phyloP scores from a whole-genome alignment of 2,888 invertebrate genomes.

The Copidosoma aretas region DNA sequence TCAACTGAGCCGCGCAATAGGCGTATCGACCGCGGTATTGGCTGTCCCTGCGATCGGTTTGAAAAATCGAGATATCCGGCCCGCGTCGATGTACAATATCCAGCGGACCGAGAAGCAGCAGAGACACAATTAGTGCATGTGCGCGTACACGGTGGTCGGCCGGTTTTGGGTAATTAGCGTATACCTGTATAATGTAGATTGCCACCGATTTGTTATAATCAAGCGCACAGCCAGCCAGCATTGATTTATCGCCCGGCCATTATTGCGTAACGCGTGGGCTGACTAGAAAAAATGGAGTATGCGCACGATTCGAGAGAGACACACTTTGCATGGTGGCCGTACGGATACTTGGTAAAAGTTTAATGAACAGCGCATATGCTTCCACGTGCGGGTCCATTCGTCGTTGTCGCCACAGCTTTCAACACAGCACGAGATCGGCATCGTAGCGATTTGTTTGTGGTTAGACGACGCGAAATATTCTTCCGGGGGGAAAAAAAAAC shows the following conservation, averaged over 20 bases:
- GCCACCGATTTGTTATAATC: constrained; percentile 30
- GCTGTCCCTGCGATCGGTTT: not conserved
- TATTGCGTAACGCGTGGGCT: not conserved
- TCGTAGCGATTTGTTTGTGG: too few relatives aligned
- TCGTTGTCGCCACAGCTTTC: not conserved
- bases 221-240: constrained; percentile 13
- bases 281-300: too few relatives aligned
- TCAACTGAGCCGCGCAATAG: too few relatives aligned
- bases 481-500: too few relatives aligned
- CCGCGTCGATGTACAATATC: too few relatives aligned
- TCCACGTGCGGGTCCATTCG: not conserved
- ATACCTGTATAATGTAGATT: not conserved
- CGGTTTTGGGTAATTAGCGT: constrained; percentile 19
- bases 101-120: not conserved
- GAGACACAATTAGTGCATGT: not conserved
- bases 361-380: not conserved
- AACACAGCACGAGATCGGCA: not conserved
- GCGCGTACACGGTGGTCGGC: not conserved
- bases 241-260: constrained; percentile 17
- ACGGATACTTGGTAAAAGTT: not conserved
- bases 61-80: too few relatives aligned
- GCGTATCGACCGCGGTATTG: not conserved
- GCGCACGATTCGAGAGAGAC: not conserved
- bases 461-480: too few relatives aligned
- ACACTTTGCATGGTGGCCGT: not conserved